Evolutionary conservation across 1,140 invertebrate genomes (phyloP).

Genomic region (Drosophila varians): DNA sequence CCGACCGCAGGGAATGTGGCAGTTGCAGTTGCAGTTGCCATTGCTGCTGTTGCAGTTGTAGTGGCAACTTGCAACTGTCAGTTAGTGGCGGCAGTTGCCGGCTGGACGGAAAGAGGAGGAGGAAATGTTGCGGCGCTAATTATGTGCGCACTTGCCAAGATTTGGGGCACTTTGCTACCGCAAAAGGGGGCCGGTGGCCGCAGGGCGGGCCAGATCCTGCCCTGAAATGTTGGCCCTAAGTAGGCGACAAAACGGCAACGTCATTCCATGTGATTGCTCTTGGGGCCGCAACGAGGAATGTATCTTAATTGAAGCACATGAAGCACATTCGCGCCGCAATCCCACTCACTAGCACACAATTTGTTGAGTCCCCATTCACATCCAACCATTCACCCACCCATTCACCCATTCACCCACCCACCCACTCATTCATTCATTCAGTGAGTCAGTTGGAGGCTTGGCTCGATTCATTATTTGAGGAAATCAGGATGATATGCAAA

Average conservation of each 20-base stretch:
- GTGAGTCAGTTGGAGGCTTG: neutral
- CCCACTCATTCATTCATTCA: neutral
- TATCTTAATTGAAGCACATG: constrained; percentile 26
- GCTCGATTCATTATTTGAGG: constrained; percentile 21
- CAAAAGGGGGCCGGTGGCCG: constrained; percentile 5
- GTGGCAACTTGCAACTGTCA: constrained; percentile 7
- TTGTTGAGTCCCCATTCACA: too few species aligned
- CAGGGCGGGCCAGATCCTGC: neutral
- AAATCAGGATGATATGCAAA: constrained; percentile 21
- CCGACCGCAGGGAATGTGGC: constrained; percentile 28
- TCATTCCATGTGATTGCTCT: constrained; percentile 50
- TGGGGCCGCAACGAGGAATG: constrained; percentile 11
- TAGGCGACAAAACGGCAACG: constrained; percentile 62
- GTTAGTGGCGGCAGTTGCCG: neutral
- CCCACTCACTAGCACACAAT: constrained; percentile 1
- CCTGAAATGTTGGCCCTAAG: constrained; percentile 34
- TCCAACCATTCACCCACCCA: neutral
- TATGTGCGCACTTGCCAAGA: constrained; percentile 50
- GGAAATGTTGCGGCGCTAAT: constrained; percentile 41
- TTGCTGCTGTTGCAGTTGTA: constrained; percentile 5
- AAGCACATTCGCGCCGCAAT: constrained; percentile 14
- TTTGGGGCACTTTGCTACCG: constrained; percentile 48
- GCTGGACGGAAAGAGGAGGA: neutral
- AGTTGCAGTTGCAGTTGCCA: constrained; percentile 14
- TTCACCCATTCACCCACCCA: neutral